Evolutionary conservation across 2,113 vertebrate species (phyloP).

Genomic region (Copsychus sechellarum): DNA sequence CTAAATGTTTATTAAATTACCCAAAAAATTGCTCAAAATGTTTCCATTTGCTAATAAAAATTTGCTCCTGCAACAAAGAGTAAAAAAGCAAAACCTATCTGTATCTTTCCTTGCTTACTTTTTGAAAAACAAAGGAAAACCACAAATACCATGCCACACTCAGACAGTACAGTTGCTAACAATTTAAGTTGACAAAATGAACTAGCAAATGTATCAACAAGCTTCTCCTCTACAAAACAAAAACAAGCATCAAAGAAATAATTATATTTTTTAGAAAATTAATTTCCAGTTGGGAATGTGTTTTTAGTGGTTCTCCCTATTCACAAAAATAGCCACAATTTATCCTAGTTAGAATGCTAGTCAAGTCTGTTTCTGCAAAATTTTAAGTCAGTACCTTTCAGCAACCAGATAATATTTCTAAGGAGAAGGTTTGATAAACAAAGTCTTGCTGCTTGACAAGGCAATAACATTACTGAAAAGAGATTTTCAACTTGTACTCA

Average conservation of each 20-base stretch:
- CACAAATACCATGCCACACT: not conserved
- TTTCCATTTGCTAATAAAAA: not conserved
- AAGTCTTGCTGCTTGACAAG: not conserved
- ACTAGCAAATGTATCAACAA: not conserved
- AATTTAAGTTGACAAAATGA: not conserved
- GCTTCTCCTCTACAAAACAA: not conserved
- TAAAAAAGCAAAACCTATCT: not conserved
- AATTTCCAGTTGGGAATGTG: not conserved
- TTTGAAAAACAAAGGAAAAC: not conserved
- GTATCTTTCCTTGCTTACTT: not conserved
- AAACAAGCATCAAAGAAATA: not conserved
- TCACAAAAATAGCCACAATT: not conserved
- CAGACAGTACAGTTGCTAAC: not conserved
- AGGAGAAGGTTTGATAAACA: not conserved
- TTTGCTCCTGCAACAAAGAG: not conserved
- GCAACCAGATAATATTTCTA: not conserved
- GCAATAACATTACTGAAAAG: not conserved
- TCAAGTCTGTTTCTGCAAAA: not conserved
- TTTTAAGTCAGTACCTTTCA: not conserved
- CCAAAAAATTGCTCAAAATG: not conserved
- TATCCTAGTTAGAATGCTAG: not conserved
- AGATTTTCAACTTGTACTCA: not conserved
- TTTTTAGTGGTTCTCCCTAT: not conserved
- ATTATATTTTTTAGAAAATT: not conserved
- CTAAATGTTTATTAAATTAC: slow-evolving; percentile 2